phyloP scores from a whole-genome alignment of 2,797 vertebrate genomes.

The Macroramphosus scolopax region DNA sequence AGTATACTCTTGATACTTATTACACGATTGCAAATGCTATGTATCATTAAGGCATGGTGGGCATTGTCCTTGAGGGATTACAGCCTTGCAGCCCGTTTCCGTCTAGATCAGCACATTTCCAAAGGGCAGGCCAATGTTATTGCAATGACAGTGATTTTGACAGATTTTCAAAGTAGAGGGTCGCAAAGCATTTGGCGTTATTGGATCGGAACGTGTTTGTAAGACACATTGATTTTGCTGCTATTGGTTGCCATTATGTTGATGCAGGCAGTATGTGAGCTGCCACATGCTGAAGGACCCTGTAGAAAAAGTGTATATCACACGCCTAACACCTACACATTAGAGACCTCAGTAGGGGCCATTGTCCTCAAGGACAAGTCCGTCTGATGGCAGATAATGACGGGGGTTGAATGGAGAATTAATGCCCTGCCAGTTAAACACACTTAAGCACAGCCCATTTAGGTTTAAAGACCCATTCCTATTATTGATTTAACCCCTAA shows the following conservation, averaged over 20 bases:
- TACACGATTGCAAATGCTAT: constrained; percentile 5
- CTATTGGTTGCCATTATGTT: constrained; percentile 51
- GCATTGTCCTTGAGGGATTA: constrained; percentile 37
- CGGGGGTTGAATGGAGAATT: constrained; percentile 30
- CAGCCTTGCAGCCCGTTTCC: constrained; percentile 34
- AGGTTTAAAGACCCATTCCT: background rate
- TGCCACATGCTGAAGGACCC: constrained; percentile 34
- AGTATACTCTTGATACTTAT: constrained; percentile 16
- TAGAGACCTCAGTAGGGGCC: constrained; percentile 18
- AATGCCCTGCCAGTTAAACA: constrained; percentile 34
- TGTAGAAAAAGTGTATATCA: constrained; percentile 32
- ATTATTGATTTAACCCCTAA: too few species aligned
- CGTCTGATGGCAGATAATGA: constrained; percentile 33
- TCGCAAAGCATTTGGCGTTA: constrained; percentile 48
- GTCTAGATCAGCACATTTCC: constrained; percentile 44
- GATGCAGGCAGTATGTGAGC: constrained; percentile 57
- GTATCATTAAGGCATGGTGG: constrained; percentile 8
- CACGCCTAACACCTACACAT: constrained; percentile 27
- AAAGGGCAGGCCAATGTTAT: constrained; percentile 65
- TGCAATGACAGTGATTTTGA: constrained; percentile 46
- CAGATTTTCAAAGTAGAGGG: constrained; percentile 54
- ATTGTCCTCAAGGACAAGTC: constrained; percentile 54
- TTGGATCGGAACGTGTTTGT: constrained; percentile 59
- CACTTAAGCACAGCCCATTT: constrained; percentile 22
- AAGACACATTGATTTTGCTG: constrained; percentile 71